Base-by-base conservation (phyloP, 2,888 invertebrate species). In the Xanthia togata region DNA sequence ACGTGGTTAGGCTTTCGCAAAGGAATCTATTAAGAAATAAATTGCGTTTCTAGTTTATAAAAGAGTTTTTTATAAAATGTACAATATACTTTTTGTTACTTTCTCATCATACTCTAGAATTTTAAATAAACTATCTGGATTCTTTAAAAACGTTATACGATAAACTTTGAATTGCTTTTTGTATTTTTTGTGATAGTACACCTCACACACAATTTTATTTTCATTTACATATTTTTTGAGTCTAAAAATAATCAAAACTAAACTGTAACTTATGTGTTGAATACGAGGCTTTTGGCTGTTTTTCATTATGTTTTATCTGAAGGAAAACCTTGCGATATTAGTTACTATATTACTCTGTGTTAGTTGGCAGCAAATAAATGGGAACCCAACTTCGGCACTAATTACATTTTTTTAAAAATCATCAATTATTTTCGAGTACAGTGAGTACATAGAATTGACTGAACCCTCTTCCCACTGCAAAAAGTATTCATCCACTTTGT, bases 401-500 rank as follows among this genome's bases (percentile, higher is more conserved):
- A 31, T 31, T 31, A 41, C 9, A 41, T 26, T 23, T 55, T 81
- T 38, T 1, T 57, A 83, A 83, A 31, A 83, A 69, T 59, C 50
- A 63, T 59, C 38, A 59, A 69, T 78, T 83, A 2, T 83, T 59
- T 79, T 59, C 53, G 59, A 55, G 76, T 79, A 53, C 63, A 35
- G 64, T 68, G 35, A 64, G 68, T 68, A 35, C 63, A 72, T 62
- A 64, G 0, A 75, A 68, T 63, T 38, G 35, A 65, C 60, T 67
- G 26, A 59, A 68, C 70, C 69, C 74, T 78, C 68, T 65, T 74
- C 38, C 26, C 60, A 62, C 50, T 50, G 26, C 62, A 70, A 78
- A 79, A 78, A 77, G 35, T 73, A 68, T 76, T 74, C 78, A 73
- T 63, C 73, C 68, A 75, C 73, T 82, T 70, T 64, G 63, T 67